phyloP scores from a whole-genome alignment of 2,888 invertebrate species.

The Drosophila pullipes region DNA sequence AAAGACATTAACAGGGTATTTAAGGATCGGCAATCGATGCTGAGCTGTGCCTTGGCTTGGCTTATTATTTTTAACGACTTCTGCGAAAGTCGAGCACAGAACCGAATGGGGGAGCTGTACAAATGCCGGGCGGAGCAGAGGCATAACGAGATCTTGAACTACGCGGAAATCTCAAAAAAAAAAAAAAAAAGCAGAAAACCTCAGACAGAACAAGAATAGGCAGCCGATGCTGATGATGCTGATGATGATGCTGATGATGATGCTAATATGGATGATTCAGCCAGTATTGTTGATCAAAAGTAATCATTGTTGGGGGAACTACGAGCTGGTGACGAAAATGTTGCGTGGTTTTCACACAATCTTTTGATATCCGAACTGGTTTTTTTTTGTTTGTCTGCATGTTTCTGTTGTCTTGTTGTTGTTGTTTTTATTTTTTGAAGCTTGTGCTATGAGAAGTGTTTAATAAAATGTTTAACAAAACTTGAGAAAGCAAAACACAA shows the following conservation, averaged over 20 bases:
- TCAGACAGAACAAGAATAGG: not conserved
- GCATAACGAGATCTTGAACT: constrained; percentile 9
- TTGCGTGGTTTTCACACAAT: constrained; percentile 59
- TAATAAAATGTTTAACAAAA: constrained; percentile 1
- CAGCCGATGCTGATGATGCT: constrained; percentile 1
- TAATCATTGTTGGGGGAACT: constrained; percentile 48
- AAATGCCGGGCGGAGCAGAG: constrained; percentile 13
- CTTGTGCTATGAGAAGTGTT: constrained; percentile 17
- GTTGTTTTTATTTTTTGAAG: constrained; percentile 1
- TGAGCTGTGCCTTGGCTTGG: not conserved
- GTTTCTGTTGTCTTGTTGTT: constrained; percentile 5
- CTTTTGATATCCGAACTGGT: constrained; percentile 45
- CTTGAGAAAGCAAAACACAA: constrained; percentile 2
- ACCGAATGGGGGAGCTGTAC: constrained; percentile 10
- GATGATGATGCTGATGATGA: constrained; percentile 7
- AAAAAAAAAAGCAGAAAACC: not conserved
- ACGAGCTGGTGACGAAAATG: constrained; percentile 56
- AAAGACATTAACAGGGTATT: constrained; percentile 8
- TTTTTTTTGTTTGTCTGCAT: constrained; percentile 13
- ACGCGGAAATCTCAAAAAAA: constrained; percentile 11
- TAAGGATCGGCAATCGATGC: not conserved
- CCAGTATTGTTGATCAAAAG: constrained; percentile 20
- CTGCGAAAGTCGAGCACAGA: constrained; percentile 48
- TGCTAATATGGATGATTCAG: constrained; percentile 26
- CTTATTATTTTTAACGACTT: constrained; percentile 55